A percentile compares a stretch with the other conserved stretches of the same genome.
Evolutionary conservation across 2,888 invertebrate genomes (phyloP).

Genomic region (Polylopha cassiicola): DNA sequence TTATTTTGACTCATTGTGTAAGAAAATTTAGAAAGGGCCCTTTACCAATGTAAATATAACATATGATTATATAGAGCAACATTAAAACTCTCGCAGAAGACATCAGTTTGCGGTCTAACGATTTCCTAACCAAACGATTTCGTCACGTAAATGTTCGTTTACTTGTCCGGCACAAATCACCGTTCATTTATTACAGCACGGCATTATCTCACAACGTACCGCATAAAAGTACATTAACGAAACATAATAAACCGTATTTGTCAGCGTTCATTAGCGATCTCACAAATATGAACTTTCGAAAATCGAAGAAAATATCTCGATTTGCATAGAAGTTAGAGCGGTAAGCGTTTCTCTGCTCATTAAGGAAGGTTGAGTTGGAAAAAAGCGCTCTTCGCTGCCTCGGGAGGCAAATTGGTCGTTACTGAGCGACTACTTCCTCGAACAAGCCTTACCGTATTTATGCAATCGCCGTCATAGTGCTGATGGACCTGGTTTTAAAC

Average conservation of each 20-base stretch:
- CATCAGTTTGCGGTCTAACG: slow-evolving; percentile 13
- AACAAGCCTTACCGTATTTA: slow-evolving; percentile 48
- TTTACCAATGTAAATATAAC: slow-evolving; percentile 7
- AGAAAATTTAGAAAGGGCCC: too few species aligned
- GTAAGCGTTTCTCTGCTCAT: slow-evolving; percentile 60
- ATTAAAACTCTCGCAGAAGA: not conserved
- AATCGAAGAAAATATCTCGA: slow-evolving; percentile 56
- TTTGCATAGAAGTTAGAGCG: slow-evolving; percentile 60
- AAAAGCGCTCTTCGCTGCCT: slow-evolving; percentile 40
- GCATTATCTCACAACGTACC: slow-evolving; percentile 16
- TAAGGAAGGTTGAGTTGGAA: slow-evolving; percentile 46
- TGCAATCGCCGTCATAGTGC: slow-evolving; percentile 45
- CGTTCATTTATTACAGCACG: slow-evolving; percentile 14
- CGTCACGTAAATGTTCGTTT: slow-evolving; percentile 14
- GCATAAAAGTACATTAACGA: slow-evolving; percentile 38
- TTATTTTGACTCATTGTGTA: too few species aligned
- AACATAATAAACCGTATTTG: slow-evolving; percentile 33
- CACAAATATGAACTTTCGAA: slow-evolving; percentile 47
- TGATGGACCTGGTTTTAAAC: slow-evolving; percentile 33
- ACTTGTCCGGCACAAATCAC: slow-evolving; percentile 12
- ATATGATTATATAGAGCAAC: not conserved
- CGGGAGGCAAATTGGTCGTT: slow-evolving; percentile 58
- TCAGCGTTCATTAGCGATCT: slow-evolving; percentile 35
- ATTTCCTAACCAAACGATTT: slow-evolving; percentile 16
- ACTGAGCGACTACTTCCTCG: slow-evolving; percentile 51